Conservation (phyloP, 2,113 vertebrate species). For the Siphamia tubifer region DNA sequence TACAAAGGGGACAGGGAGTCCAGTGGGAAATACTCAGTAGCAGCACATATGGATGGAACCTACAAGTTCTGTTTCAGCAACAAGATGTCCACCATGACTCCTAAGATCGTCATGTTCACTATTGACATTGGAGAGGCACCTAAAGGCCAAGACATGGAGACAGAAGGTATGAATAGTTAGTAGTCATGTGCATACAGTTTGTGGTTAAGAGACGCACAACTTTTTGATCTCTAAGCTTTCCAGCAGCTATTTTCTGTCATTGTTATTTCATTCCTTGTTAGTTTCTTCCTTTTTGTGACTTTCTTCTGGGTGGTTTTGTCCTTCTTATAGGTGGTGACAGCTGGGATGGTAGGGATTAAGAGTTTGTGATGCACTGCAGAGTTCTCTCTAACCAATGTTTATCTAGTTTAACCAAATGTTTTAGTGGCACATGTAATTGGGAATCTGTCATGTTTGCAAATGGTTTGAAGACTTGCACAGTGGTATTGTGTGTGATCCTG, state of each 20-base stretch:
- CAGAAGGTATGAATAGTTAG: slow-evolving; percentile 88
- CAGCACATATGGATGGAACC: slow-evolving; percentile 97
- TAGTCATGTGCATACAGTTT: slow-evolving; percentile 18
- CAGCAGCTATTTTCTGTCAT: neutral
- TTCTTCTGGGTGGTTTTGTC: slow-evolving; percentile 20
- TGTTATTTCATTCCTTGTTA: neutral
- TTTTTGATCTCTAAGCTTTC: no score
- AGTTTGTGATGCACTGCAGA: slow-evolving; percentile 54
- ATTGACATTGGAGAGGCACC: slow-evolving; percentile 98
- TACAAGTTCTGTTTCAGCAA: slow-evolving; percentile 99
- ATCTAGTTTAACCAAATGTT: slow-evolving; percentile 44
- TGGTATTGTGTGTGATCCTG: neutral
- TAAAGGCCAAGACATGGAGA: slow-evolving; percentile 96
- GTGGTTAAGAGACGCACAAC: neutral
- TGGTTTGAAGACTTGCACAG: slow-evolving; percentile 42
- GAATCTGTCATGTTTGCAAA: slow-evolving; percentile 14
- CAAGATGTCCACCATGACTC: slow-evolving; percentile 99
- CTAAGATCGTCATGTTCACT: slow-evolving; percentile 99
- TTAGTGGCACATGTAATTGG: neutral
- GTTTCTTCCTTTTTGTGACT: slow-evolving; percentile 8
- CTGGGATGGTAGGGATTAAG: slow-evolving; percentile 75
- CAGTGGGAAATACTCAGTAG: slow-evolving; percentile 97
- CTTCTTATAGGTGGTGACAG: slow-evolving; percentile 63
- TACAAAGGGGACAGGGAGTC: slow-evolving; percentile 98
- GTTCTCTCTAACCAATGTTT: slow-evolving; percentile 56